These are phyloP conservation scores for Heteromyza rotundicornis DNA, from an alignment of 2,888 invertebrate genomes.

Conservation along the genomic window DNA sequence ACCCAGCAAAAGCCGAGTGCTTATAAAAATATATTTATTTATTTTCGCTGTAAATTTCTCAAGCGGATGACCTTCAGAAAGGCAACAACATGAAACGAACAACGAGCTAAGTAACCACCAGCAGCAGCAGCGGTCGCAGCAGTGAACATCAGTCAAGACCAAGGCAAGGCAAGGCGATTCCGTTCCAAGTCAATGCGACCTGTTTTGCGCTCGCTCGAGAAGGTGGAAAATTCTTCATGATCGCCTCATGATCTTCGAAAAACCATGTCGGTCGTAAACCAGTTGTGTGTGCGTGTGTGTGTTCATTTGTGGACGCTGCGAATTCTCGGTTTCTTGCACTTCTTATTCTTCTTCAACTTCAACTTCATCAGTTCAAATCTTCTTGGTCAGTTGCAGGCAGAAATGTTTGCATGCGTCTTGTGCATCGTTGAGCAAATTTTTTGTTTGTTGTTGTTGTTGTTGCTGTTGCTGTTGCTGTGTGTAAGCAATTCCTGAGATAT, in stretches of 20 bases:
- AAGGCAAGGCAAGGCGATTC: conserved; percentile 15
- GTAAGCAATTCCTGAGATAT: conserved; percentile 8
- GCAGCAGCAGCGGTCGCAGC: too few species aligned
- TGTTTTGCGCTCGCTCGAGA: not conserved
- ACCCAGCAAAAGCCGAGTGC: not conserved
- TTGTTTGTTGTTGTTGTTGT: too few species aligned
- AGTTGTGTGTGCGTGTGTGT: conserved; percentile 9
- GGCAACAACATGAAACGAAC: too few species aligned
- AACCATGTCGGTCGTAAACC: conserved; percentile 22
- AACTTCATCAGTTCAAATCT: too few species aligned
- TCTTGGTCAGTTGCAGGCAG: conserved; percentile 36
- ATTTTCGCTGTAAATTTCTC: conserved; percentile 8
- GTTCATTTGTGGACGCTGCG: conserved; percentile 5
- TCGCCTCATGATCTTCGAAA: conserved; percentile 18
- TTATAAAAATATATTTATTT: not conserved
- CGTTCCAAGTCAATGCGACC: conserved; percentile 1
- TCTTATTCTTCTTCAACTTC: conserved; percentile 21
- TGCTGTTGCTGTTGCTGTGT: too few species aligned
- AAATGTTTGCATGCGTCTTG: conserved; percentile 26
- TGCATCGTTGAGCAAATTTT: not conserved
- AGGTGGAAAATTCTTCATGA: not conserved
- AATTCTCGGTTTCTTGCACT: conserved; percentile 7
- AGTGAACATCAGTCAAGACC: conserved; percentile 20
- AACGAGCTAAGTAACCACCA: too few species aligned
- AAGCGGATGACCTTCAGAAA: conserved; percentile 25